Evolutionary conservation across 2,113 vertebrate species (phyloP).

Genomic region (Halcyon senegalensis): DNA sequence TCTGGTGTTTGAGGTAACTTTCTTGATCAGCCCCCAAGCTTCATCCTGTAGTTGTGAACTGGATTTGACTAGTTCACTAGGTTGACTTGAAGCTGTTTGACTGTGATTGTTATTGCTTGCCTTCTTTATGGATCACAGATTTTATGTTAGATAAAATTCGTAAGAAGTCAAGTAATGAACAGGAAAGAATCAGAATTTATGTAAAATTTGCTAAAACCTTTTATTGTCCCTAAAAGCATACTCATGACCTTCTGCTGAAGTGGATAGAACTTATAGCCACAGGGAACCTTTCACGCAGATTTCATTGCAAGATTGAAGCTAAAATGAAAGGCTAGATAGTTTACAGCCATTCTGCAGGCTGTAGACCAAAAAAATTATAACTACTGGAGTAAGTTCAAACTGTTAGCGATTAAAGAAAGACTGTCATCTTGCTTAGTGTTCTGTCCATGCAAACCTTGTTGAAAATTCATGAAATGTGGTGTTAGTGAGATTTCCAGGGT

Average conservation of each 20-base stretch:
- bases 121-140: slow-evolving; percentile 81
- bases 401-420: neutral
- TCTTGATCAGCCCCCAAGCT: slow-evolving; percentile 5
- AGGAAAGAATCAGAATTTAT: neutral
- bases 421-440: neutral
- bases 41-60: slow-evolving; percentile 67
- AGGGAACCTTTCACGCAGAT: slow-evolving; percentile 37
- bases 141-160: slow-evolving; percentile 55
- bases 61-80: slow-evolving; percentile 70
- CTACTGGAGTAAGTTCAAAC: slow-evolving; percentile 2
- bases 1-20: slow-evolving; percentile 38
- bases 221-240: slow-evolving; percentile 47
- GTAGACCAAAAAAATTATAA: neutral
- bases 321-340: slow-evolving; percentile 41
- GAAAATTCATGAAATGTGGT: neutral
- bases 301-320: slow-evolving; percentile 38
- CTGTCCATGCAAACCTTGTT: neutral
- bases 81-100: slow-evolving; percentile 62
- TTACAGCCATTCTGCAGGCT: slow-evolving; percentile 36
- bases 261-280: neutral
- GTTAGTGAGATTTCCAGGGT: neutral
- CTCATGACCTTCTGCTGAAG: slow-evolving; percentile 48
- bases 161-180: slow-evolving; percentile 76
- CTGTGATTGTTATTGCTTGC: slow-evolving; percentile 61
- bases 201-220: slow-evolving; percentile 47